Conservation (phyloP, 2,888 invertebrate species). For the Malacosoma neustria region DNA sequence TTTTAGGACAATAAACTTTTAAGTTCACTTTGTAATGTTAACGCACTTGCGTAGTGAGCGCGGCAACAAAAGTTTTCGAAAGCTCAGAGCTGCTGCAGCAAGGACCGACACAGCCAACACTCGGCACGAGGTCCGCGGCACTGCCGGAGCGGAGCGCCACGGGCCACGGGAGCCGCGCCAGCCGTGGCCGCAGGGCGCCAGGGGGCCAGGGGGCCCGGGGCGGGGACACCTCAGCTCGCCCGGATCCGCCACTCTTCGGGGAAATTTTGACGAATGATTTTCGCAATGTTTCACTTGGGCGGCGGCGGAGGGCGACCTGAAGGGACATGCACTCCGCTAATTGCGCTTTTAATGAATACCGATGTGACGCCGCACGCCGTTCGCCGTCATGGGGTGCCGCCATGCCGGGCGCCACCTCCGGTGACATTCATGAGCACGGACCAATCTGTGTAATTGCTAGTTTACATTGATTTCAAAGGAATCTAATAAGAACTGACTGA, state of each 20-base stretch:
- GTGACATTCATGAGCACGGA: too few relatives aligned
- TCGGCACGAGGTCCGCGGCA: background rate
- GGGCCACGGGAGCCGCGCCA: constrained; percentile 7
- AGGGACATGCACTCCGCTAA: constrained; percentile 49
- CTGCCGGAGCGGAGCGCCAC: constrained; percentile 8
- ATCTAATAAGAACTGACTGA: too few relatives aligned
- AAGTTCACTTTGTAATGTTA: too few relatives aligned
- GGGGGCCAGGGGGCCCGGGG: constrained; percentile 6
- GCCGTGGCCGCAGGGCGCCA: constrained; percentile 6
- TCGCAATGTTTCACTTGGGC: constrained; percentile 43
- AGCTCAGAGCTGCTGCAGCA: background rate
- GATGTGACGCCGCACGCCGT: constrained; percentile 23
- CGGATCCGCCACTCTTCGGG: constrained; percentile 38
- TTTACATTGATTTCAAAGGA: too few relatives aligned
- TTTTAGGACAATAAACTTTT: too few relatives aligned
- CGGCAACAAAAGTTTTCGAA: too few relatives aligned
- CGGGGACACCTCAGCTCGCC: constrained; percentile 13
- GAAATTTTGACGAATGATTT: constrained; percentile 62
- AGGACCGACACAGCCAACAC: background rate
- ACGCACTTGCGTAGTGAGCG: too few relatives aligned
- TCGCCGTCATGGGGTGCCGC: too few relatives aligned
- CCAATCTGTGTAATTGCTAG: constrained; percentile 38
- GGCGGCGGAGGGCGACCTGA: constrained; percentile 19
- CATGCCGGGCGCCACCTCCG: too few relatives aligned
- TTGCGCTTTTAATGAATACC: constrained; percentile 55